These are phyloP conservation scores for Eupithecia tripunctaria DNA, from an alignment of 2,888 invertebrate genomes.

Conservation along the genomic window DNA sequence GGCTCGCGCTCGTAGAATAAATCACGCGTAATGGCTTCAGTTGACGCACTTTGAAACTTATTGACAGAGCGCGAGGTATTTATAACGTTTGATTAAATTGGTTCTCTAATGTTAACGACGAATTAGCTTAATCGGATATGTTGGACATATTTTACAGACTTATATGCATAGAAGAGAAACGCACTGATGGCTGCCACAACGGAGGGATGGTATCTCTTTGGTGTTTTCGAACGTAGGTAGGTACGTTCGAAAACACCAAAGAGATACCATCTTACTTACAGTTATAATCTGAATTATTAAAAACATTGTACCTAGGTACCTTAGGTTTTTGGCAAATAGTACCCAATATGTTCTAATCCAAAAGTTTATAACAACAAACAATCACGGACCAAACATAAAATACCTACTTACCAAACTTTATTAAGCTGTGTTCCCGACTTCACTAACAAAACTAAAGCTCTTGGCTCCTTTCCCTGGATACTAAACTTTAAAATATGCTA, in stretches of 20 bases:
- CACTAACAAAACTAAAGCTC: conserved; percentile 54
- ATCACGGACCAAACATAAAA: conserved; percentile 39
- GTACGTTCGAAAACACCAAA: too few species aligned
- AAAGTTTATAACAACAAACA: conserved; percentile 34
- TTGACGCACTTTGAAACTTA: conserved; percentile 69
- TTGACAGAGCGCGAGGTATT: conserved; percentile 60
- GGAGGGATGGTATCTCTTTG: background rate
- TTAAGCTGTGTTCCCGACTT: conserved; percentile 55
- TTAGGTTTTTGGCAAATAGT: background rate
- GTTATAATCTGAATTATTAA: background rate
- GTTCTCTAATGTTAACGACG: conserved; percentile 33
- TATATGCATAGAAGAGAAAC: background rate
- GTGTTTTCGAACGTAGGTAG: background rate
- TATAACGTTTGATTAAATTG: conserved; percentile 41
- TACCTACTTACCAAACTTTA: conserved; percentile 48
- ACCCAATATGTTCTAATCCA: conserved; percentile 5
- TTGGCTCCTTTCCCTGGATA: conserved; percentile 67
- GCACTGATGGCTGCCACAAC: background rate
- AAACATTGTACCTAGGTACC: background rate
- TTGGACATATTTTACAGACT: background rate
- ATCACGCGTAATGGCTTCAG: conserved; percentile 66
- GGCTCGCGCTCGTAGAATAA: conserved; percentile 63
- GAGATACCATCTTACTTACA: too few species aligned
- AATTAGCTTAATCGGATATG: conserved; percentile 26
- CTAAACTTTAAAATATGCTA: conserved; percentile 61